A percentile compares a stretch with the other conserved stretches of the same genome.
Conservation (phyloP, 2,888 invertebrate genomes). For the Coleophora flavipennella region DNA sequence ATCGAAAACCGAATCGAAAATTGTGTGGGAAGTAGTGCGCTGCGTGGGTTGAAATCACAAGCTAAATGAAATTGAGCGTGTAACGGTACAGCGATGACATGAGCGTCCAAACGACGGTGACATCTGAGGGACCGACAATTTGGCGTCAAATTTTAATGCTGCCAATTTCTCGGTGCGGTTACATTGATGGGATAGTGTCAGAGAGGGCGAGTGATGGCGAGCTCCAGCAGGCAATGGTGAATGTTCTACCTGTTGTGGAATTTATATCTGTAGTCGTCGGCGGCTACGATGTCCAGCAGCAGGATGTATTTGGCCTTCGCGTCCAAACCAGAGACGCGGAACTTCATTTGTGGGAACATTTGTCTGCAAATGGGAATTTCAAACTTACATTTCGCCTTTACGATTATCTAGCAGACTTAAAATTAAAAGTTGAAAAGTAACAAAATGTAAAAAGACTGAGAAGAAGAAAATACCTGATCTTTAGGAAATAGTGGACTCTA, state of each 20-base stretch:
- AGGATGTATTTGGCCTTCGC: conserved; percentile 99
- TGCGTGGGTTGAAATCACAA: conserved; percentile 65
- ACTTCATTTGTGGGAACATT: conserved; percentile 99
- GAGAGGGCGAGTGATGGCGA: conserved; percentile 26
- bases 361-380: conserved; percentile 82
- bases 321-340: conserved; percentile 97
- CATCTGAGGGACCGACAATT: conserved; percentile 38
- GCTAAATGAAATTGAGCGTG: conserved; percentile 60
- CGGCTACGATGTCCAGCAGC: conserved; percentile 98
- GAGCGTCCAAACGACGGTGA: conserved; percentile 56
- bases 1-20: conserved; percentile 55
- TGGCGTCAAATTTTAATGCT: conserved; percentile 20
- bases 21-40: conserved; percentile 60
- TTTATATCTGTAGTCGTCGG: conserved; percentile 98
- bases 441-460: neutral
- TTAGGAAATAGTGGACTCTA: neutral
- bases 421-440: neutral
- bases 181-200: conserved; percentile 28
- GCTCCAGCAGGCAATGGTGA: conserved; percentile 38
- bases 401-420: no score
- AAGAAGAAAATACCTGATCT: neutral
- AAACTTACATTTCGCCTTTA: neutral
- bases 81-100: conserved; percentile 44
- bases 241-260: conserved; percentile 90
- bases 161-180: conserved; percentile 30